Evolutionary conservation across 2,888 invertebrate species (phyloP), one percentile per base, ranked within the genome.

Genomic region (Biston stratarius): DNA sequence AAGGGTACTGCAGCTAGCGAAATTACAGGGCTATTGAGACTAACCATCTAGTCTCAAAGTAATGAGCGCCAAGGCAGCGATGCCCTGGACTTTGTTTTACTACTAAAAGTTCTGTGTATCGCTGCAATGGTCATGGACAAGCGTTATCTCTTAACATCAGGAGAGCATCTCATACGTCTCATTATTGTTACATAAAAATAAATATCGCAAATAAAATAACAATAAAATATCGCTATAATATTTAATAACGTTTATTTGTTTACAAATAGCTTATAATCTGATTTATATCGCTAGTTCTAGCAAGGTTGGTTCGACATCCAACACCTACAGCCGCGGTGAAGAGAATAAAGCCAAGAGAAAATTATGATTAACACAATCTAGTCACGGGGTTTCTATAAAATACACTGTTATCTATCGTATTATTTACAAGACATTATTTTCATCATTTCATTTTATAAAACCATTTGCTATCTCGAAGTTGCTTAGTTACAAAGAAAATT

Each of bases 251-350:
- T 88, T 85, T 87, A 87, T 86, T 86, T 81, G 80, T 85, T 87
- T 87, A 87, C 82, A 87, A 87, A 85, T 85, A 81, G 77, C 83
- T 85, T 86, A 87, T 77, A 76, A 80, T 78, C 83, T 82, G 82
- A 64, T 51, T 64, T 69, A 55, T 42, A 42, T 55, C 11, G 64
- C 61, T 78, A 49, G 49, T 74, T 80, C 74, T 76, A 77, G 76
- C 80, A 83, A 82, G 79, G 61, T 78, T 70, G 72, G 40, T 55
- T 55, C 48, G 12, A 36, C 58, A 51, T 47, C 64, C 58, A 45
- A n/a, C 52, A 34, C 15, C 64, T 36, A 52, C 36, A 14, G 10
- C 52, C 55, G 42, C 42, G 12, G 38, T 40, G 5, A 10, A 53
- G n/a, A 11, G n/a, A 36, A 8, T 12, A 53, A 48, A 49, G 42